Evolutionary conservation across 2,888 invertebrate genomes (phyloP).

Genomic region (Lasioglossum calceatum): DNA sequence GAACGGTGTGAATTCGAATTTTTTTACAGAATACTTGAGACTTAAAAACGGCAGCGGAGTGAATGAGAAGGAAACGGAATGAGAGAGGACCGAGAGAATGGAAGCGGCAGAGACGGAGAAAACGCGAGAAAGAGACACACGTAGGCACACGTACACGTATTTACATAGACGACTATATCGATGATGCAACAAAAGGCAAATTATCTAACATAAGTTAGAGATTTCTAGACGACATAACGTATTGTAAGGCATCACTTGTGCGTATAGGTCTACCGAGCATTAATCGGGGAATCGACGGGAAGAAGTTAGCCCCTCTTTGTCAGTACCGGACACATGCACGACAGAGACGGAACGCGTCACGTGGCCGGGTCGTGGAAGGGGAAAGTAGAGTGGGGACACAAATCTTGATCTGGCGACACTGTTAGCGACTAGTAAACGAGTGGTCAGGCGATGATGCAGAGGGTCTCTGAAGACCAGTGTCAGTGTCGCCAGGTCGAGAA

Average conservation of each 20-base stretch:
- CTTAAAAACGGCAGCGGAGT: background rate
- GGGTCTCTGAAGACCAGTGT: background rate
- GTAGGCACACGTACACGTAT: background rate
- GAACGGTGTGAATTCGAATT: slow-evolving; percentile 22
- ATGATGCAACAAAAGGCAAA: slow-evolving; percentile 60
- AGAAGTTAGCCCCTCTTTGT: no score
- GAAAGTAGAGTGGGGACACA: no score
- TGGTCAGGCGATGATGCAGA: background rate
- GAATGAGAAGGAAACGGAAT: background rate
- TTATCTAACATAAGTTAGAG: slow-evolving; percentile 64
- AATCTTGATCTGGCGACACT: no score
- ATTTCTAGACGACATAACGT: slow-evolving; percentile 67
- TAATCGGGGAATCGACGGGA: background rate
- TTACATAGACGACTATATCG: slow-evolving; percentile 49
- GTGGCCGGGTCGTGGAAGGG: no score
- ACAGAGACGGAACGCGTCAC: no score
- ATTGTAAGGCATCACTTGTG: slow-evolving; percentile 73
- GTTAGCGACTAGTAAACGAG: no score
- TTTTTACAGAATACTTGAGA: background rate
- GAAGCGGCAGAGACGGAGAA: slow-evolving; percentile 44
- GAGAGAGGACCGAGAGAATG: background rate
- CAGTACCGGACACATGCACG: no score
- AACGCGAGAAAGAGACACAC: background rate
- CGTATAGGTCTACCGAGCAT: slow-evolving; percentile 60
- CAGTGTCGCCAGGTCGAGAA: no score